Base-by-base conservation (phyloP, 2,888 invertebrate species). In the Cremastobaeus sp. region DNA sequence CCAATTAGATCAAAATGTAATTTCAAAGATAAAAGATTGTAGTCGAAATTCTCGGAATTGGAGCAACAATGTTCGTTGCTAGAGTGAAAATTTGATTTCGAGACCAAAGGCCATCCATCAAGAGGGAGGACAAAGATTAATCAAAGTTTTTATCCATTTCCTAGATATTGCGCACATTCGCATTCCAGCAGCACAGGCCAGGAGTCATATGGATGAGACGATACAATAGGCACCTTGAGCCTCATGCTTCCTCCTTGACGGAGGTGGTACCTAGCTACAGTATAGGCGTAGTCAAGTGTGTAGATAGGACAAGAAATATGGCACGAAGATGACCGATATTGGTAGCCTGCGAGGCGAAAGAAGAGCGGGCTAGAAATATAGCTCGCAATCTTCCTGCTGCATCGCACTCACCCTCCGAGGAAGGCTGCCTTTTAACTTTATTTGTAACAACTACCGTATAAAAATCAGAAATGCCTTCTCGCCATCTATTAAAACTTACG, bases 241-340 rank as follows among this genome's bases (percentile, higher is more conserved):
- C 57, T 71, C 18, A 39, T 43, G 47, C 37, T 35, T 34, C 37
- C 50, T 47, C 45, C 43, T 64, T 65, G 50, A 55, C 55, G 69
- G 62, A 78, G 76, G 71, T 75, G 69, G 66, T 70, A 62, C 77
- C 66, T 54, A 59, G 69, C 57, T 71, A 74, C 77, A 72, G 77
- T 81, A 82, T 77, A 81, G 82, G 82, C 82, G 82, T 80, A 79
- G 79, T 77, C 81, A 76, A 76, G 79, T 78, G 81, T 81, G 80
- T 68, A 82, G 83, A 84, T 84, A 84, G 83, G 78, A 77, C 78
- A 79, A 83, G 83, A 84, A 84, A 83, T 84, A 84, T 84, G 79
- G 82, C 80, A 75, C 79, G 76, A 79, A 83, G 84, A 84, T 84
- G 83, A 83, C 78, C 81, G 83, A 84, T 84, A 84, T 78, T 81